These are phyloP conservation scores for Microplitis mediator DNA, from an alignment of 1,140 invertebrate genomes.

Conservation along the genomic window DNA sequence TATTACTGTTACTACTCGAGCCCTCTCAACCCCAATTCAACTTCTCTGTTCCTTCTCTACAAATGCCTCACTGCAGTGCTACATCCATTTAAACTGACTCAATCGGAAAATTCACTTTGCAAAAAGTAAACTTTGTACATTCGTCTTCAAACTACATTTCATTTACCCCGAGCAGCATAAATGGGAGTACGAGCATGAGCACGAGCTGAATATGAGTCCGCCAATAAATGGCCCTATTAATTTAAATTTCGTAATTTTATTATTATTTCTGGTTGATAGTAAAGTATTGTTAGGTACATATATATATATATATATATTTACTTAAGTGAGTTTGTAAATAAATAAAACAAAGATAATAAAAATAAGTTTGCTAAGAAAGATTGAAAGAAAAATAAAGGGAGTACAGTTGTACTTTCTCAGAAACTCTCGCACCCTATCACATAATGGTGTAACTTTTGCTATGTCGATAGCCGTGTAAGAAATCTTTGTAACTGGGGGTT, in stretches of 20 bases:
- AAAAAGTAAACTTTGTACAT: conserved; percentile 21
- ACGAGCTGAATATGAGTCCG: background rate
- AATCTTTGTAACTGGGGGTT: conserved; percentile 18
- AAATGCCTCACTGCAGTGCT: too few species aligned
- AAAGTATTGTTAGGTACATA: too few species aligned
- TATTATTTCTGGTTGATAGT: too few species aligned
- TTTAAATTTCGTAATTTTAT: background rate
- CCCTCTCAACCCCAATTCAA: background rate
- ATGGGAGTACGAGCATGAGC: background rate
- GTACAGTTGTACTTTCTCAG: conserved; percentile 17
- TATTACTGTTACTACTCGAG: background rate
- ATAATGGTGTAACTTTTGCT: conserved; percentile 55
- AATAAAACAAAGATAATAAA: too few species aligned
- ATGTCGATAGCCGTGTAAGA: conserved; percentile 27
- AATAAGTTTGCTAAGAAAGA: background rate
- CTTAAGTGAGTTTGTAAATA: too few species aligned
- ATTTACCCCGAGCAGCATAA: background rate
- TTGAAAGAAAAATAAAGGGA: conserved; percentile 5
- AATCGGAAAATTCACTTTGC: conserved; percentile 24
- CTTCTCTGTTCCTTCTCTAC: background rate
- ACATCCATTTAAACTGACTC: conserved; percentile 8
- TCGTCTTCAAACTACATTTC: conserved; percentile 7
- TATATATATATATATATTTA: too few species aligned
- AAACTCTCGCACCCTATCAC: conserved; percentile 46
- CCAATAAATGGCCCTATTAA: background rate